phyloP scores from a whole-genome alignment of 2,888 invertebrate genomes.

The Papilio gigon region DNA sequence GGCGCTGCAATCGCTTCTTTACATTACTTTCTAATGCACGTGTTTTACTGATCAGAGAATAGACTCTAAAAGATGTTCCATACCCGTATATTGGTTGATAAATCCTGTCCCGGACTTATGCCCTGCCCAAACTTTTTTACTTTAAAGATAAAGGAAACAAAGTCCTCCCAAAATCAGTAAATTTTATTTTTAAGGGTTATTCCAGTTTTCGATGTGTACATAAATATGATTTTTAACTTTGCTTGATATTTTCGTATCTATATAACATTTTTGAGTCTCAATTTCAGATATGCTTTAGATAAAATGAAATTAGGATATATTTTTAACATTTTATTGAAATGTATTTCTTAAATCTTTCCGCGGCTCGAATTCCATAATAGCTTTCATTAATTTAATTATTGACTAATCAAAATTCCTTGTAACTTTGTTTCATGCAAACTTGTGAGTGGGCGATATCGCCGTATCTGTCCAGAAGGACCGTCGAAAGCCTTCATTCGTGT shows the following conservation, averaged over 20 bases:
- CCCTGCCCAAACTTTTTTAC: too few relatives aligned
- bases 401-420: constrained; percentile 41
- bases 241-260: too few relatives aligned
- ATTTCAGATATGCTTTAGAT: constrained; percentile 1
- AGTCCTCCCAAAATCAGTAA: too few relatives aligned
- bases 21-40: too few relatives aligned
- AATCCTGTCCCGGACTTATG: too few relatives aligned
- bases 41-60: too few relatives aligned
- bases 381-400: constrained; percentile 44
- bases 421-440: constrained; percentile 22
- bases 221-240: neutral
- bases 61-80: too few relatives aligned
- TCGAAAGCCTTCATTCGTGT: constrained; percentile 9
- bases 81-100: too few relatives aligned
- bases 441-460: constrained; percentile 8
- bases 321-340: constrained; percentile 31
- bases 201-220: too few relatives aligned
- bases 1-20: too few relatives aligned
- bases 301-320: constrained; percentile 16
- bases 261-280: neutral
- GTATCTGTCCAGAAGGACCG: constrained; percentile 6
- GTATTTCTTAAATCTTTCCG: constrained; percentile 26
- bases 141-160: too few relatives aligned
- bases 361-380: constrained; percentile 28
- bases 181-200: too few relatives aligned